Percentiles rank a stretch among this genome's conserved stretches.
Conservation (phyloP, 2,888 invertebrate genomes). For the Branchellion lobata region DNA sequence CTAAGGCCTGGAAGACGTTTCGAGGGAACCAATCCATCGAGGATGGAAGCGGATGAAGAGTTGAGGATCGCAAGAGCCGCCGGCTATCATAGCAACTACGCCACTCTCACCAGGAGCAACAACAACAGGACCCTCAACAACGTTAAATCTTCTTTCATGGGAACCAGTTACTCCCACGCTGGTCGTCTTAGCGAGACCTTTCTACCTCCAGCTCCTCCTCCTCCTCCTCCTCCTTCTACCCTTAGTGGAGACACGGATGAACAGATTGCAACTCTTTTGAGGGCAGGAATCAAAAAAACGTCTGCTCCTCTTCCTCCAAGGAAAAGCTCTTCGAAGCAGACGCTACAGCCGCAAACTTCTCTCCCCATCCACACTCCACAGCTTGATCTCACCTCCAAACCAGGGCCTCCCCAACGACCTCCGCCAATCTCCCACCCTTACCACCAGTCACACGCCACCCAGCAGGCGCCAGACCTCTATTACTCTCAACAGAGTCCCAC, state of each 20-base stretch:
- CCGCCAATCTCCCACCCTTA: background rate
- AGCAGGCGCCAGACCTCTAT: no score
- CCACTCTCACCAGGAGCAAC: background rate
- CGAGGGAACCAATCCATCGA: background rate
- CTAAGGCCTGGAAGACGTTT: conserved; percentile 22
- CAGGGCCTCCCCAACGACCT: background rate
- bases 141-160: conserved; percentile 12
- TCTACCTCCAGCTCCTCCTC: conserved; percentile 25
- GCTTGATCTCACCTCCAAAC: background rate
- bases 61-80: background rate
- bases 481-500: no score
- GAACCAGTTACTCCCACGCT: conserved; percentile 5
- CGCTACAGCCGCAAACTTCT: background rate
- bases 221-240: background rate
- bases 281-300: conserved; percentile 9
- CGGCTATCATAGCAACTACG: background rate
- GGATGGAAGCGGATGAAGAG: background rate
- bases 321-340: background rate
- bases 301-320: conserved; percentile 30
- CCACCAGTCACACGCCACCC: no score
- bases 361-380: background rate
- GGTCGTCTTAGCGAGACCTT: conserved; percentile 6
- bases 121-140: background rate
- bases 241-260: background rate
- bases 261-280: background rate